Evolutionary conservation across 2,113 vertebrate species (phyloP), one percentile per base, ranked within the genome.

Genomic region (Cinclus cinclus): DNA sequence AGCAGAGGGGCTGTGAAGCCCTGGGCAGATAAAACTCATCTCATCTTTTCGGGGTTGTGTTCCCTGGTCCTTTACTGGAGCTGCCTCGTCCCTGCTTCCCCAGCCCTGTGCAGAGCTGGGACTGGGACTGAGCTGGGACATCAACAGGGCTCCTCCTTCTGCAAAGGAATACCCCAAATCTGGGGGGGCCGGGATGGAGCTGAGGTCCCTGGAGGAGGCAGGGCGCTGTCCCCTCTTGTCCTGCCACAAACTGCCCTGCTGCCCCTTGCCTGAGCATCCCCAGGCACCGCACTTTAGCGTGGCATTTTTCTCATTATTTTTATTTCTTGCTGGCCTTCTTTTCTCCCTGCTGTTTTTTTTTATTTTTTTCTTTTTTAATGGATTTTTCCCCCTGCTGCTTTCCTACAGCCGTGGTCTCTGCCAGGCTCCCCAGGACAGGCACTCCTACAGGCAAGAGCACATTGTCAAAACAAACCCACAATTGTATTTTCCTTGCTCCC

Each of bases 281-380:
- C 14, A 41, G n/a, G 6, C 3, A 28, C 49, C 71, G 69, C 44
- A 33, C 67, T 96, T 97, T 83, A 74, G 65, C 94, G 97, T 94
- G 97, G 96, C 97, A 97, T 97, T 97, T 97, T 96, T 56, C 95
- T 96, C 87, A 83, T 97, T 94, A 92, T 97, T 96, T 87, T 71
- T 95, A 65, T 92, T 96, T 96, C 89, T 97, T 24, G 7, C 94
- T 81, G 92, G 82, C 70, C 46, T 39, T 37, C 71, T 94, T 92
- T 92, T 94, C 70, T 93, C 59, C 78, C 68, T 83, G 68, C 55
- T 90, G 3, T 27, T 22, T 42, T 7, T 39, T 86, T 44, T 14
- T 46, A 4, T 8, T 52, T 25, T 25, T 50, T 50, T 25, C 46
- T 47, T n/a, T 59, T 47, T 31, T 6, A 13, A 20, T 13, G 3